Evolutionary conservation across 1,140 invertebrate species (phyloP), one percentile per base, ranked within the genome.

Genomic region (Pseudomyrmex gracilis): DNA sequence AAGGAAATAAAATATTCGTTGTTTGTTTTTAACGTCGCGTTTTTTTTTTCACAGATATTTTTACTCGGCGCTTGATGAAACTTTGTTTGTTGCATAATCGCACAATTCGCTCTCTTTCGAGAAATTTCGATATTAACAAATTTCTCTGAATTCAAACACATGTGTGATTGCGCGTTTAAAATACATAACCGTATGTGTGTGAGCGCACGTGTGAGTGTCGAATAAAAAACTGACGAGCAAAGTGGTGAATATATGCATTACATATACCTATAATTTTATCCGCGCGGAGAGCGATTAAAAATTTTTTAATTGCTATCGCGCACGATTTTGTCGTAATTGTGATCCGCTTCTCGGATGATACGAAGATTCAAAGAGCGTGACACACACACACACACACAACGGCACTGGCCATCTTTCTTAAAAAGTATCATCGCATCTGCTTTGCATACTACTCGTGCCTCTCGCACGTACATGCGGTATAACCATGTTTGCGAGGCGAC

Each of bases 291-390:
- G 43, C 43, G 66, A 49, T 24, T 80, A 71, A 5, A 49, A 5
- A 49, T 58, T 49, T 61, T 76, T 24, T n/a, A 24, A 61, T 34
- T 24, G 45, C 20, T n/a, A 58, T 70, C 53, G 17, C 64, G 15
- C 58, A n/a, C 10, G 43, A 71, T 58, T 80, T 60, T 43, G 12
- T 20, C 53, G 20, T 70, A 70, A 67, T 77, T 57, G 49, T 24
- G 43, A 70, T 47, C 15, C 22, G 15, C 15, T 15, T 58, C 3
- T 57, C 10, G 43, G 15, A 58, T 49, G 55, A 60, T 71, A 58
- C 34, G 43, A 12, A 67, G 43, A 80, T 80, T n/a, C 20, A 15
- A 13, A 70, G 34, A 34, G 20, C 49, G 49, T 51, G 49, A 64
- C 61, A 34, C 5, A 34, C 34, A 34, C 34, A 34, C 34, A 34